A percentile compares a stretch with the other conserved stretches of the same genome.
These are phyloP conservation scores for Ceratina japonica DNA, from an alignment of 1,140 invertebrate genomes.

Conservation along the genomic window DNA sequence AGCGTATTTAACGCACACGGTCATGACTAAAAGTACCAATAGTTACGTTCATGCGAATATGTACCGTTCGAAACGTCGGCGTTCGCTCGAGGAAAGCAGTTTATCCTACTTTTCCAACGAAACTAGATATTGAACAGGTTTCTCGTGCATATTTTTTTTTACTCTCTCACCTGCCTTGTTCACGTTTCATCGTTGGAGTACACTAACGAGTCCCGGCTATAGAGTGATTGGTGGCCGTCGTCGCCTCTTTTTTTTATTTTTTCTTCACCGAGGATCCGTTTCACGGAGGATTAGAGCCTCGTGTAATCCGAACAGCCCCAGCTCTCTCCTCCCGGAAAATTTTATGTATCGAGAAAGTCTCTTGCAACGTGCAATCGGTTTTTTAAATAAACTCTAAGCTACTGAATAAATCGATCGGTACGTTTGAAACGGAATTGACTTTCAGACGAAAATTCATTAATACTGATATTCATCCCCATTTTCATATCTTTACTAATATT, in stretches of 20 bases:
- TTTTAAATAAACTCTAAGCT: not conserved
- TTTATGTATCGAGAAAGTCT: not conserved
- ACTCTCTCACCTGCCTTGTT: not conserved
- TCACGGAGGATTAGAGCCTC: slow-evolving; percentile 5
- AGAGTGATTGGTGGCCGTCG: not conserved
- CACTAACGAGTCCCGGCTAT: slow-evolving; percentile 16
- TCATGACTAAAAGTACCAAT: not conserved
- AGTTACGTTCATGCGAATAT: not conserved
- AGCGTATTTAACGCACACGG: not conserved
- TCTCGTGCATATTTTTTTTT: slow-evolving; percentile 3
- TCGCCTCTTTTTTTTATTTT: not conserved
- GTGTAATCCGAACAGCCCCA: slow-evolving; percentile 9
- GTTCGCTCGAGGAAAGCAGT: slow-evolving; percentile 23
- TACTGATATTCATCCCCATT: too few species aligned
- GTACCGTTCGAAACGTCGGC: not conserved
- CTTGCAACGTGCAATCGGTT: not conserved
- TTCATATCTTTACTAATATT: too few species aligned
- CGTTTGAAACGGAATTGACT: too few species aligned
- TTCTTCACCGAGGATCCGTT: slow-evolving; percentile 7
- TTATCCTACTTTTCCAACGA: slow-evolving; percentile 44
- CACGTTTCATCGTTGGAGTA: slow-evolving; percentile 11
- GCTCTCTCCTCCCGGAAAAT: not conserved
- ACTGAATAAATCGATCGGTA: too few species aligned
- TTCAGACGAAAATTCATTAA: too few species aligned
- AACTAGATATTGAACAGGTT: slow-evolving; percentile 44